Evolutionary conservation across 1,140 invertebrate species (phyloP).

Genomic region (Arion vulgaris): DNA sequence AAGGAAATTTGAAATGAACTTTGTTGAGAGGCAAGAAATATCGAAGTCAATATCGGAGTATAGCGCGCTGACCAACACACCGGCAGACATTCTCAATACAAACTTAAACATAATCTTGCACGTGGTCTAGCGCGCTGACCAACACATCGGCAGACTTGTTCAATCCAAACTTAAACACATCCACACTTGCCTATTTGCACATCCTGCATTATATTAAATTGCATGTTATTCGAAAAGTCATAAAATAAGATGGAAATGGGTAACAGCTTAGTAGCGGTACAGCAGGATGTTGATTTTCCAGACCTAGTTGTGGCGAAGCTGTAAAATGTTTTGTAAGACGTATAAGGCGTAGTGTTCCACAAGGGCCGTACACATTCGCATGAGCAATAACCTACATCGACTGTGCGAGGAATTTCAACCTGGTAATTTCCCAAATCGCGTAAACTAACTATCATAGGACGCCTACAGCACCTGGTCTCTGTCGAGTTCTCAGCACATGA

Average conservation of each 20-base stretch:
- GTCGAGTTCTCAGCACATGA: slow-evolving; percentile 49
- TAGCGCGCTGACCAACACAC: no score
- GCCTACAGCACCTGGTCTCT: slow-evolving; percentile 83
- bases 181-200: slow-evolving; percentile 97
- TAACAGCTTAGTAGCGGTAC: slow-evolving; percentile 92
- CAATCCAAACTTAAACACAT: slow-evolving; percentile 83
- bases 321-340: no score
- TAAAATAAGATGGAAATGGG: slow-evolving; percentile 95
- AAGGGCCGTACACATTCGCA: slow-evolving; percentile 55
- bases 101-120: no score
- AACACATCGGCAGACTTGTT: no score
- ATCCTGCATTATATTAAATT: slow-evolving; percentile 93
- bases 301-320: slow-evolving; percentile 87
- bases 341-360: slow-evolving; percentile 83
- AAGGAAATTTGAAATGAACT: no score
- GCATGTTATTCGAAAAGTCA: slow-evolving; percentile 90
- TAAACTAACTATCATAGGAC: slow-evolving; percentile 92
- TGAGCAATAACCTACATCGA: slow-evolving; percentile 60
- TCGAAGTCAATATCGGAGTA: no score
- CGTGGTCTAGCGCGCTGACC: no score
- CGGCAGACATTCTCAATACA: no score
- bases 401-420: slow-evolving; percentile 85
- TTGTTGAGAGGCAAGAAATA: no score
- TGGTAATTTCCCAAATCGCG: slow-evolving; percentile 93
- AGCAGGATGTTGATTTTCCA: slow-evolving; percentile 82